Conservation (phyloP, 2,888 invertebrate genomes). For the Exephanes ischioxanthus region DNA sequence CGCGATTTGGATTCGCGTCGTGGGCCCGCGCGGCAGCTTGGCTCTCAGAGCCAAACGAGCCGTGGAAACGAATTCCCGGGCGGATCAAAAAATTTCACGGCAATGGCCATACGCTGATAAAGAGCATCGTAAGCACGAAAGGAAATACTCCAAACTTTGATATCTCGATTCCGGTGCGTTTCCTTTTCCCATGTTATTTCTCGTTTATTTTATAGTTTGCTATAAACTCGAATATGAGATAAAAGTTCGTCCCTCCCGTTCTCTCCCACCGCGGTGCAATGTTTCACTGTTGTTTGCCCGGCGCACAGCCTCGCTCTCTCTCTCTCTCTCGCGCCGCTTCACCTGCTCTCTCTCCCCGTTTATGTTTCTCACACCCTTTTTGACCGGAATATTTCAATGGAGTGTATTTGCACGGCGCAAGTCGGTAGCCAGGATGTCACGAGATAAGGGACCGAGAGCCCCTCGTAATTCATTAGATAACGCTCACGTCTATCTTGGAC, state of each 20-base stretch:
- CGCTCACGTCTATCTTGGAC: conserved; percentile 72
- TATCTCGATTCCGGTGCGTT: conserved; percentile 2
- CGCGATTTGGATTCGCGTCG: conserved; percentile 53
- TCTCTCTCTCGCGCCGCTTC: conserved; percentile 48
- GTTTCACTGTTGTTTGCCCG: background rate
- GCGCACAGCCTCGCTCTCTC: conserved; percentile 40
- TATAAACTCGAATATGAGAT: conserved; percentile 27
- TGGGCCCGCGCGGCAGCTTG: conserved; percentile 9
- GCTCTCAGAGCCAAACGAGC: conserved; percentile 47
- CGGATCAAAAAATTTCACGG: conserved; percentile 24
- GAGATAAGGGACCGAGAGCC: conserved; percentile 72
- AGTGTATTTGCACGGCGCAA: conserved; percentile 72
- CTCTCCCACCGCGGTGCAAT: background rate
- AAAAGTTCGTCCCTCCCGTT: conserved; percentile 26
- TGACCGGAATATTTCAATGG: conserved; percentile 64
- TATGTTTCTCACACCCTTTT: conserved; percentile 64
- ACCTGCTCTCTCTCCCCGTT: conserved; percentile 62
- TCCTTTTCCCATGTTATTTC: conserved; percentile 19
- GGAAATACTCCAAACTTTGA: conserved; percentile 9
- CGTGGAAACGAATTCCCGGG: conserved; percentile 53
- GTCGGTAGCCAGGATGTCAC: conserved; percentile 79
- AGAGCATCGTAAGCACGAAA: conserved; percentile 11
- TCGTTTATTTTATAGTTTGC: conserved; percentile 19
- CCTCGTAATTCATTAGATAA: conserved; percentile 80
- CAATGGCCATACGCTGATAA: conserved; percentile 19